These are phyloP conservation scores for Dipodomys ordii DNA, from an alignment of 2,113 vertebrate species.

Conservation along the genomic window DNA sequence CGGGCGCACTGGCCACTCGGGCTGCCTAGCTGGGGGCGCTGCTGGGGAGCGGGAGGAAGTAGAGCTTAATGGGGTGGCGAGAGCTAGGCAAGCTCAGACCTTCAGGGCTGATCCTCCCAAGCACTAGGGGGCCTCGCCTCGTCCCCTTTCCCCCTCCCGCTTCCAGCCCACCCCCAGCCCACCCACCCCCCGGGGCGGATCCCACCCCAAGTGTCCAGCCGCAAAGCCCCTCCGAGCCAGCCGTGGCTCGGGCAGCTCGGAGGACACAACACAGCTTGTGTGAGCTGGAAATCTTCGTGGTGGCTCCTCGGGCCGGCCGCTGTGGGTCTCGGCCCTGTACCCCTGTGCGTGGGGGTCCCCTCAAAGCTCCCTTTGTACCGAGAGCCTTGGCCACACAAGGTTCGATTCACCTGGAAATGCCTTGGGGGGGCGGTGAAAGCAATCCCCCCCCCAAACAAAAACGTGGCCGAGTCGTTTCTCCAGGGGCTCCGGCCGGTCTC, in stretches of 20 bases:
- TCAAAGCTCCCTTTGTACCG: slow-evolving; percentile 86
- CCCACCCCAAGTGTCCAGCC: not conserved
- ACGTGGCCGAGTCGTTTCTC: slow-evolving; percentile 21
- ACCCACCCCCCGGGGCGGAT: not conserved
- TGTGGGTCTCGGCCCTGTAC: slow-evolving; percentile 57
- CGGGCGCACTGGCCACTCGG: not conserved
- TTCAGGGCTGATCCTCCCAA: not conserved
- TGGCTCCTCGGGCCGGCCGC: not conserved
- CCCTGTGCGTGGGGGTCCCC: slow-evolving; percentile 44
- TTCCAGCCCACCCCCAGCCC: too few relatives aligned
- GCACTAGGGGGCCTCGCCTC: accelerated
- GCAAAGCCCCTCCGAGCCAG: not conserved
- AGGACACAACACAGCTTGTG: slow-evolving; percentile 53
- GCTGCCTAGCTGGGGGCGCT: not conserved
- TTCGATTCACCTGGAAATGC: slow-evolving; percentile 86
- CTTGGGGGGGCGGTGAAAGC: slow-evolving; percentile 21
- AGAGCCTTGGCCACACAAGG: slow-evolving; percentile 77
- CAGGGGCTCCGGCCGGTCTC: slow-evolving; percentile 50
- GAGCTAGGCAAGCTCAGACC: not conserved
- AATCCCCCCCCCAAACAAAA: slow-evolving; percentile 26
- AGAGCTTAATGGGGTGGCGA: not conserved
- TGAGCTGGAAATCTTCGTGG: slow-evolving; percentile 32
- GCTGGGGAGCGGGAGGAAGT: not conserved
- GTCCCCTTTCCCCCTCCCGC: too few relatives aligned
- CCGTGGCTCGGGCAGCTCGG: not conserved